phyloP scores from a whole-genome alignment of 2,797 vertebrate genomes.

The Karalla daura region DNA sequence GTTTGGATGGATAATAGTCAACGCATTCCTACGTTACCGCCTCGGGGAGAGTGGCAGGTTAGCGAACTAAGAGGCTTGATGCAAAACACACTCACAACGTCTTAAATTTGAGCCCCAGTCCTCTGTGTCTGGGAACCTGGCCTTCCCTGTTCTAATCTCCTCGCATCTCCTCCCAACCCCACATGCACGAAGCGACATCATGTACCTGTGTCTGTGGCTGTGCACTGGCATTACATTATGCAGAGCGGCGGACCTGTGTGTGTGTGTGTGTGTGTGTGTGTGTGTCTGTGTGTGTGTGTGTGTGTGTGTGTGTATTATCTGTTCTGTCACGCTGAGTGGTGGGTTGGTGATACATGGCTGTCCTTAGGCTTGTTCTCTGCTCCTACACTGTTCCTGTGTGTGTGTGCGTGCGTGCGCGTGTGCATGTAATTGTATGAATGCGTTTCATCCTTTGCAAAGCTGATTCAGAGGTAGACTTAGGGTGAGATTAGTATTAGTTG shows the following conservation, averaged over 20 bases:
- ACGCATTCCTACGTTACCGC: background rate
- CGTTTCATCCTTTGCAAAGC: background rate
- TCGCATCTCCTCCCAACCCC: background rate
- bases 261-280: background rate
- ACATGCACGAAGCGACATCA: background rate
- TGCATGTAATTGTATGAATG: background rate
- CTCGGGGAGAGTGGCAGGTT: background rate
- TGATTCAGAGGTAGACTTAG: conserved; percentile 7
- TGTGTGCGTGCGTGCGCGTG: background rate
- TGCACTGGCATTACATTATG: background rate
- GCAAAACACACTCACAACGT: conserved; percentile 17
- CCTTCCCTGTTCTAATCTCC: background rate
- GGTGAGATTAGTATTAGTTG: background rate
- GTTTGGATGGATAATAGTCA: background rate
- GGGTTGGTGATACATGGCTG: conserved; percentile 38
- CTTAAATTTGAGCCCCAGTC: background rate
- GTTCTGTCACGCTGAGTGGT: conserved; percentile 36
- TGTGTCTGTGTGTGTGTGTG: background rate
- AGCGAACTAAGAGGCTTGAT: background rate
- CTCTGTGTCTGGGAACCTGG: background rate
- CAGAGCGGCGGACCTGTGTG: background rate
- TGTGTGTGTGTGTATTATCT: background rate
- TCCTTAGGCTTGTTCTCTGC: conserved; percentile 48
- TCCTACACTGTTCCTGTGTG: background rate
- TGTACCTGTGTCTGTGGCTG: background rate